Conservation (phyloP, 2,797 vertebrate genomes). For the Melopsittacus undulatus region DNA sequence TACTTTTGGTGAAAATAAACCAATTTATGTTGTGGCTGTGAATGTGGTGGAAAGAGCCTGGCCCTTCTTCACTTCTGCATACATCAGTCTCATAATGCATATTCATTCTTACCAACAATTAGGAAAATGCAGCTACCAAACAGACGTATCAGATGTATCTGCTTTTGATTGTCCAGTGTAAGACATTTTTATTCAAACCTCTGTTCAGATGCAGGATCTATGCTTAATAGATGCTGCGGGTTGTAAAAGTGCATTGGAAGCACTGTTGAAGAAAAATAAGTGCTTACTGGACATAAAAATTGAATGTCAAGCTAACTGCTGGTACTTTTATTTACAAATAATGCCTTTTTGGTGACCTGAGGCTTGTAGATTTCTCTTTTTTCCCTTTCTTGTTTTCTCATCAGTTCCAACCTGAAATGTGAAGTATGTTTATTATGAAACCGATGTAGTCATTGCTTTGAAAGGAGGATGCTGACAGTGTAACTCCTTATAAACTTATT, state of each 20-base stretch:
- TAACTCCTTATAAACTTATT: constrained; percentile 60
- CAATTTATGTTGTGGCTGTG: not conserved
- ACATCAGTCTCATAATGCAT: not conserved
- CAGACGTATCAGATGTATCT: not conserved
- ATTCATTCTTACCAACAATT: not conserved
- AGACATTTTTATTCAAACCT: not conserved
- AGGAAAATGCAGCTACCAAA: not conserved
- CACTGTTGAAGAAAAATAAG: not conserved
- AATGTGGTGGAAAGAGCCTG: not conserved
- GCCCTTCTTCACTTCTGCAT: not conserved
- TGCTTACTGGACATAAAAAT: not conserved
- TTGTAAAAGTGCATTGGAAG: not conserved
- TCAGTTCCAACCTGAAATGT: constrained; percentile 6
- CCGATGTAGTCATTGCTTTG: not conserved
- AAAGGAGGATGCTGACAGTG: constrained; percentile 53
- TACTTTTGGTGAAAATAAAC: not conserved
- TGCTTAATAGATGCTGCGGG: not conserved
- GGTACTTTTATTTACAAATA: constrained; percentile 9
- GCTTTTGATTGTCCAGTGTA: not conserved
- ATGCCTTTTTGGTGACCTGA: not conserved
- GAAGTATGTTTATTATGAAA: constrained; percentile 49
- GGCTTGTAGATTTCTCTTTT: not conserved
- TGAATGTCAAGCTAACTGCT: not conserved
- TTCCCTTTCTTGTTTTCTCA: not conserved
- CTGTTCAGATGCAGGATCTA: not conserved